phyloP scores from a whole-genome alignment of 2,113 vertebrate species.

The Equus przewalskii region DNA sequence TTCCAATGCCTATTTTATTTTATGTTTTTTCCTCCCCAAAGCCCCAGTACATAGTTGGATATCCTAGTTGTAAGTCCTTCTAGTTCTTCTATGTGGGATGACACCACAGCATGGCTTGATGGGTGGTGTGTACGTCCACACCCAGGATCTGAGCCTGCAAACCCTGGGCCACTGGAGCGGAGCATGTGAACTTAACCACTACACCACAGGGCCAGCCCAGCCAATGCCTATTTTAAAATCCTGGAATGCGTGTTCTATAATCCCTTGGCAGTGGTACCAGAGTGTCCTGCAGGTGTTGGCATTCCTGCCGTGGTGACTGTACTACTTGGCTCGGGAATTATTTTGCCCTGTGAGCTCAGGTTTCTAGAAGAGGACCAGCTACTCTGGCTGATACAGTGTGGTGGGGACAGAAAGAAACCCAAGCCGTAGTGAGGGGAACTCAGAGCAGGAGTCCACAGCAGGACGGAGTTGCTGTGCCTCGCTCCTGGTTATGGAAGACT shows the following conservation, averaged over 20 bases:
- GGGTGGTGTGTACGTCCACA: too few relatives aligned
- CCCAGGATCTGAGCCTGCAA: too few relatives aligned
- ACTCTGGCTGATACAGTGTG: background rate
- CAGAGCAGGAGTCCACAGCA: background rate
- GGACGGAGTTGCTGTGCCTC: background rate
- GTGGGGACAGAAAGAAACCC: background rate
- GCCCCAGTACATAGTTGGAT: too few relatives aligned
- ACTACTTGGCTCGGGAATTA: background rate
- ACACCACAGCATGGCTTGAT: too few relatives aligned
- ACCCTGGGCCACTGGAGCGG: too few relatives aligned
- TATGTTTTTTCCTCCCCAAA: too few relatives aligned
- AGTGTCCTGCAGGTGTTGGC: background rate
- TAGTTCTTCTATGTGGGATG: too few relatives aligned
- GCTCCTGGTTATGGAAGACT: too few relatives aligned
- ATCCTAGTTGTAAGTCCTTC: too few relatives aligned
- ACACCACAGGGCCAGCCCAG: too few relatives aligned
- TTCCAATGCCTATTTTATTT: background rate
- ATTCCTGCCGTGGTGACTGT: background rate
- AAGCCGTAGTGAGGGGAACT: background rate
- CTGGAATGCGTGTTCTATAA: background rate
- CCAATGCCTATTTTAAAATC: background rate
- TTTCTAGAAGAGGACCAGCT: background rate
- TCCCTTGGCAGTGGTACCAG: background rate
- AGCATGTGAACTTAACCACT: too few relatives aligned
- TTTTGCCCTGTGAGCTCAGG: too few relatives aligned